These are phyloP conservation scores for Trematomus loennbergii DNA, from an alignment of 2,113 vertebrate species.

Conservation along the genomic window DNA sequence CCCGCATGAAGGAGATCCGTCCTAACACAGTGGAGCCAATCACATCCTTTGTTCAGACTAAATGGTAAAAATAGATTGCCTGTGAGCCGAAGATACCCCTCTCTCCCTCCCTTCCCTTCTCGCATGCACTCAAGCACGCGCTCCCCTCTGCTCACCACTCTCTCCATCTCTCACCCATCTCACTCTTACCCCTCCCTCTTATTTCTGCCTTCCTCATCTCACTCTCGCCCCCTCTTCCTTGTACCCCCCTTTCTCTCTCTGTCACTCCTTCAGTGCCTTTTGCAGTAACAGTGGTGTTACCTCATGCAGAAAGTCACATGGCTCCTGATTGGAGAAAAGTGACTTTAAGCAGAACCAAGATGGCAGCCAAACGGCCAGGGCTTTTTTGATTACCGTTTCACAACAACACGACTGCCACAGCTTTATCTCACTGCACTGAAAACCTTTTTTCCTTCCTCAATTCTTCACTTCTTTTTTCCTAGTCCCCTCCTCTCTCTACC, in stretches of 20 bases:
- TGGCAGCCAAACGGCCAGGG: slow-evolving; percentile 79
- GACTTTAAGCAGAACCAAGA: slow-evolving; percentile 81
- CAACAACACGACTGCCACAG: slow-evolving; percentile 69
- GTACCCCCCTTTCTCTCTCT: slow-evolving; percentile 27
- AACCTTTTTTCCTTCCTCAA: slow-evolving; percentile 36
- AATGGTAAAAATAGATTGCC: slow-evolving; percentile 83
- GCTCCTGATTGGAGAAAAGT: slow-evolving; percentile 79
- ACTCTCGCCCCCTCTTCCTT: slow-evolving; percentile 42
- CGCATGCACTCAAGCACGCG: slow-evolving; percentile 67
- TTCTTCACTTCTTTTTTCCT: slow-evolving; percentile 23
- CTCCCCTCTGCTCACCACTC: slow-evolving; percentile 63
- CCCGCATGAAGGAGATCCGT: slow-evolving; percentile 64
- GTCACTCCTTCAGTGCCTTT: slow-evolving; percentile 70
- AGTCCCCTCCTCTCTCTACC: slow-evolving; percentile 24
- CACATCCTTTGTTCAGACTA: slow-evolving; percentile 79
- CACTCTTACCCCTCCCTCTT: slow-evolving; percentile 57
- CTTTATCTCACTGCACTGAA: slow-evolving; percentile 54
- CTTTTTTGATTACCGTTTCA: slow-evolving; percentile 78
- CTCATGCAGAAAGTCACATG: slow-evolving; percentile 87
- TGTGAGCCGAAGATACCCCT: slow-evolving; percentile 67
- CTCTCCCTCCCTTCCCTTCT: slow-evolving; percentile 16
- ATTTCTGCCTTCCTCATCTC: slow-evolving; percentile 58
- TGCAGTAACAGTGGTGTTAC: slow-evolving; percentile 76
- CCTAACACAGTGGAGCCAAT: slow-evolving; percentile 70
- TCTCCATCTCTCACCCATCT: slow-evolving; percentile 56